Base-by-base conservation (phyloP, 2,113 vertebrate genomes). In the Lathamus discolor region DNA sequence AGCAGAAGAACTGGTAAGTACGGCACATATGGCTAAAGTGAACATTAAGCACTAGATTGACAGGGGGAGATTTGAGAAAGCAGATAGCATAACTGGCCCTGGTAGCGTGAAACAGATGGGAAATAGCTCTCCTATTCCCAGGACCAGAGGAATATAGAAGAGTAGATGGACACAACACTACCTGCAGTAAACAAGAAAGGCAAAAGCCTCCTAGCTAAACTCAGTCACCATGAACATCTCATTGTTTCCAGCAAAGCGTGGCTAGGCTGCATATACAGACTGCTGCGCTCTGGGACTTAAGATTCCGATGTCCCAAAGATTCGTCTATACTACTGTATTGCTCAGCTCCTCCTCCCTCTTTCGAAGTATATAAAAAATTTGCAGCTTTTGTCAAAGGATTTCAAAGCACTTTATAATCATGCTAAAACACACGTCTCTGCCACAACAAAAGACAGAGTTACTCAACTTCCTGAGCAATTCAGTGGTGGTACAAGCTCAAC, bases 111-210 rank as follows among this genome's bases (percentile, higher is more conserved):
- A 83, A 51, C 92, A 95, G 92, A 96, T 86, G 85, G 79, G 72
- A 90, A 92, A 94, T 29, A 83, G 64, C 51, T 88, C 68, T 90
- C 55, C 61, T 94, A 23, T 81, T 94, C 76, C 83, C 79, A 94
- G 68, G 46, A 74, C 49, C 63, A 83, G 81, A 90, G 59, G 27
- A 91, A 66, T 27, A 52, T 3, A 52, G 81, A 72, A 68, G 63
- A 87, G 70, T 64, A 77, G 76, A 54, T 43, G 29, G 43, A 61
- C n/a, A 78, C 2, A 4, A 27, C 17, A 49, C 55, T 77, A 83
- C 59, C 51, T 67, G 64, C 51, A 72, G 55, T 62, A 95, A 95
- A 88, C 13, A 78, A 74, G 39, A 33, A 33, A 73, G 49, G 37
- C 28, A 83, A 52, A 86, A 92, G 24, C 7, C 6, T 11, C 31